Conservation (phyloP, 2,797 vertebrate genomes). For the Periophthalmus magnuspinnatus region DNA sequence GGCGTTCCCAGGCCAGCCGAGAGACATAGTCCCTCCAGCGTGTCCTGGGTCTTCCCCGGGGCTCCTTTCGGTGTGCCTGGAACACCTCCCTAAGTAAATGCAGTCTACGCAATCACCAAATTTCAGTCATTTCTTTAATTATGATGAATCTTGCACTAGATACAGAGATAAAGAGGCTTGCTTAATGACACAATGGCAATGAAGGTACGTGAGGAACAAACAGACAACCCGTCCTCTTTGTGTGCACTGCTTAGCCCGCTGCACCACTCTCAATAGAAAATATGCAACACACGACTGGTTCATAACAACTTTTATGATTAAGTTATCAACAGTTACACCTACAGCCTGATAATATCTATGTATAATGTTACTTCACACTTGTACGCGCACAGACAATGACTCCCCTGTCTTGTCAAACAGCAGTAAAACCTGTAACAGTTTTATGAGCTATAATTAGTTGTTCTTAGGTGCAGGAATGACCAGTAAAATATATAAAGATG, state of each 20-base stretch:
- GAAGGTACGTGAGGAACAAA: neutral
- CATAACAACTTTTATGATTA: neutral
- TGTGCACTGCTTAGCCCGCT: neutral
- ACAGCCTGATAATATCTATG: neutral
- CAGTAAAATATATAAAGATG: constrained; percentile 28
- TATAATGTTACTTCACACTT: constrained; percentile 11
- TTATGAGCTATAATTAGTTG: constrained; percentile 14
- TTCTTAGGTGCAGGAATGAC: constrained; percentile 22
- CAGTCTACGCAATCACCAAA: no score
- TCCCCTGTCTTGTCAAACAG: constrained; percentile 7
- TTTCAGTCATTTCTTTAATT: no score
- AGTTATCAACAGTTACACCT: neutral
- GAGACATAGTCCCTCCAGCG: no score
- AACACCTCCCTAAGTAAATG: no score
- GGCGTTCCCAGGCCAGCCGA: no score
- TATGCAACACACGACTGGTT: neutral
- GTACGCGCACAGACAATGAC: constrained; percentile 18
- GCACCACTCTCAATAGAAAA: neutral
- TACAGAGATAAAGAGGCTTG: no score
- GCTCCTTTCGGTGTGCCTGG: no score
- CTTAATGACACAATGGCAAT: neutral
- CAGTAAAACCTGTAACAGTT: constrained; percentile 12
- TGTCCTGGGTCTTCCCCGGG: no score
- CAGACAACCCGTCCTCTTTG: neutral
- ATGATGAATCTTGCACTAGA: no score